Base-by-base conservation (phyloP, 2,888 invertebrate genomes). In the Sisyra terminalis region DNA sequence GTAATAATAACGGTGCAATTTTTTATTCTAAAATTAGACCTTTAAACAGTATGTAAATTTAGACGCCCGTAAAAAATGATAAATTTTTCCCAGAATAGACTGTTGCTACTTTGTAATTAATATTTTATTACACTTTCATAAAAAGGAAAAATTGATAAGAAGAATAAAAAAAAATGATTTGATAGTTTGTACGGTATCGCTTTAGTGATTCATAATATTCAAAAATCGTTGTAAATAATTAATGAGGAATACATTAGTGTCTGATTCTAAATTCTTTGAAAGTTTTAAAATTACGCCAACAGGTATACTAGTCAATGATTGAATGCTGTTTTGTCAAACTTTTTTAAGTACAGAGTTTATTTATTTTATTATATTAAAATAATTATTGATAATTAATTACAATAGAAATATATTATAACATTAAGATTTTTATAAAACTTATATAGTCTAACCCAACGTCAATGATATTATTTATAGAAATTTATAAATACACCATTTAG, bases 241-340 rank as follows among this genome's bases (percentile, higher is more conserved):
- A 38, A 16, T 16, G 17, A 17, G 38, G 15, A 38, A 17, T 17
- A 15, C 13, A 8, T 18, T 39, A 39, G 39, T 40, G 30, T 15
- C 17, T 43, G 31, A 43, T 43, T 43, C 37, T 38, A 38, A 38
- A 43, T 17, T 38, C 17, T 16, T 37, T 30, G 35, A 30, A 43
- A 15, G 37, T n/a, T n/a, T n/a, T n/a, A 37, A 29, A 37, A 17
- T 15, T 35, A 42, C 24, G 11, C 14, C 13, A 18, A 37, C 30
- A 43, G 30, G 38, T 43, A 43, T 43, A 43, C 43, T 43, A 43
- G 43, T 43, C 43, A 43, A 29, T 8, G 17, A 40, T 41, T 18
- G 6, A 11, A 32, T 37, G 11, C 24, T 34, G 13, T 14, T 18
- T 14, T 34, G 15, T 34, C 15, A 11, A 13, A 11, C 14, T 34